phyloP scores from a whole-genome alignment of 2,888 invertebrate genomes.

The Parnassius smintheus region DNA sequence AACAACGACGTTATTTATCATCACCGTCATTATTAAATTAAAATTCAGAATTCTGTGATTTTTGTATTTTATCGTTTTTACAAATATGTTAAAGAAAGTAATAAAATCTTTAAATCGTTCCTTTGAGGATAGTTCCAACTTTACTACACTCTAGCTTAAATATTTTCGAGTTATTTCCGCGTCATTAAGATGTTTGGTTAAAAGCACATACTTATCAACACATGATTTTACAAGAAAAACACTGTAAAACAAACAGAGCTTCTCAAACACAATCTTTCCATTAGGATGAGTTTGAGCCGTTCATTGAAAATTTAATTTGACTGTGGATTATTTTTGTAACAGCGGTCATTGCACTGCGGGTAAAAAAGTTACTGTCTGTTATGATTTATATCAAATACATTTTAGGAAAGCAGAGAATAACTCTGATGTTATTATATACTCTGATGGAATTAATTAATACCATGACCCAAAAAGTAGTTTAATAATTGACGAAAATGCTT shows the following conservation, averaged over 20 bases:
- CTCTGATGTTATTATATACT: conserved; percentile 21
- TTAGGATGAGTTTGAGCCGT: conserved; percentile 21
- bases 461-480: conserved; percentile 12
- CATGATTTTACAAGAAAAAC: not conserved
- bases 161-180: too few relatives aligned
- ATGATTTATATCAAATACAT: conserved; percentile 28
- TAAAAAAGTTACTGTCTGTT: conserved; percentile 24
- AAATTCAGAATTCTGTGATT: too few relatives aligned
- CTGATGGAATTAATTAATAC: too few relatives aligned
- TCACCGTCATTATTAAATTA: too few relatives aligned
- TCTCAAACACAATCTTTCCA: conserved; percentile 12
- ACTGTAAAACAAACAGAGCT: not conserved
- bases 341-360: conserved; percentile 42
- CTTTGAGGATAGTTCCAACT: too few relatives aligned
- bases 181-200: too few relatives aligned
- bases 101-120: too few relatives aligned
- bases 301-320: conserved; percentile 38
- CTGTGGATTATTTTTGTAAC: conserved; percentile 46
- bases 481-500: not conserved
- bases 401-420: conserved; percentile 18
- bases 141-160: too few relatives aligned
- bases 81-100: too few relatives aligned
- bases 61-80: too few relatives aligned
- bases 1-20: too few relatives aligned
- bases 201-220: too few relatives aligned